phyloP scores from a whole-genome alignment of 2,113 vertebrate genomes.

The Toxostoma redivivum region DNA sequence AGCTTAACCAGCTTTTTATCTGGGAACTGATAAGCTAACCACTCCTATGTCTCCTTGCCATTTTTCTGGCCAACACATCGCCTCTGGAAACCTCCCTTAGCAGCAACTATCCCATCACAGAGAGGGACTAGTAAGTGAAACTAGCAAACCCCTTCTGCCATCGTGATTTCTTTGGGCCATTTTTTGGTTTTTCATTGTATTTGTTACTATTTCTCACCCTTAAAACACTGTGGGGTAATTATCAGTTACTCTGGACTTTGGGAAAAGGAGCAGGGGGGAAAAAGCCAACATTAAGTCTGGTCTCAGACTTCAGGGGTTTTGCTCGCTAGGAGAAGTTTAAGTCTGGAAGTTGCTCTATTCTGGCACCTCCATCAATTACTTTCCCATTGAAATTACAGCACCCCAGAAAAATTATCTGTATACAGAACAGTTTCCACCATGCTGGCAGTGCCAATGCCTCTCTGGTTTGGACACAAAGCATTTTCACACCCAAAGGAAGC shows the following conservation, averaged over 20 bases:
- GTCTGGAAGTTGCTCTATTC: background rate
- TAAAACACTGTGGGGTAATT: background rate
- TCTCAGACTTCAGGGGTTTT: background rate
- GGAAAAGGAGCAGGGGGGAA: background rate
- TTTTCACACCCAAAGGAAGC: background rate
- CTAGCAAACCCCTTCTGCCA: background rate
- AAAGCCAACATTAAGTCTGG: background rate
- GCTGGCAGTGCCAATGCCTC: background rate
- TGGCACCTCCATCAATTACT: background rate
- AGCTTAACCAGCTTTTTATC: background rate
- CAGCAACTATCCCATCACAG: background rate
- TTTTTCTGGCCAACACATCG: background rate
- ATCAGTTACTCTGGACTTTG: background rate
- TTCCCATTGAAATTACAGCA: background rate
- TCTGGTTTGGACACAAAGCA: background rate
- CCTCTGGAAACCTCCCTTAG: background rate
- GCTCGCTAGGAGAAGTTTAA: background rate
- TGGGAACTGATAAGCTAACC: background rate
- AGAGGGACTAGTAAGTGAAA: background rate
- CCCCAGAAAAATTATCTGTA: background rate
- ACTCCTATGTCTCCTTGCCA: background rate
- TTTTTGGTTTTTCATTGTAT: background rate
- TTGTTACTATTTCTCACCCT: background rate
- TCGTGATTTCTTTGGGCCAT: background rate
- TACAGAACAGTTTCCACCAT: background rate